phyloP scores from a whole-genome alignment of 2,113 vertebrate species.

The Calidris pygmaea region DNA sequence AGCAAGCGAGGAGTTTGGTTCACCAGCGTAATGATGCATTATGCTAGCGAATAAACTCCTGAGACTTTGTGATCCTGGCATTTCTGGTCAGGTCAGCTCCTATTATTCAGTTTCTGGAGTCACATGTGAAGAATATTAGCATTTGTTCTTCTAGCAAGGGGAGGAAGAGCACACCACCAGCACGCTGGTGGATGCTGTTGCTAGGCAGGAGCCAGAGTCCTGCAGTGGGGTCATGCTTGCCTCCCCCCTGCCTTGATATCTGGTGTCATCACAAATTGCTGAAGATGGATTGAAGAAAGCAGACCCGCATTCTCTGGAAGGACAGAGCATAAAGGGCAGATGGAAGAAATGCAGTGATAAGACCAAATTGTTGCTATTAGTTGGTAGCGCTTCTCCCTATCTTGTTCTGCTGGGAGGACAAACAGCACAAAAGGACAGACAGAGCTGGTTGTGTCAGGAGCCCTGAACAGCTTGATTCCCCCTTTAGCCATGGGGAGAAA shows the following conservation, averaged over 20 bases:
- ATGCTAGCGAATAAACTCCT: slow-evolving; percentile 45
- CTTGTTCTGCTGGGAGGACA: slow-evolving; percentile 46
- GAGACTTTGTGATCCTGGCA: slow-evolving; percentile 33
- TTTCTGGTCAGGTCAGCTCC: slow-evolving; percentile 33
- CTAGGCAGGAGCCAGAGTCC: slow-evolving; percentile 46
- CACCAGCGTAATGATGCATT: slow-evolving; percentile 68
- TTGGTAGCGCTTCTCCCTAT: background rate
- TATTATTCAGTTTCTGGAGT: slow-evolving; percentile 51
- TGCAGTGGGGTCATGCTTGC: background rate
- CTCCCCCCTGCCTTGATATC: background rate
- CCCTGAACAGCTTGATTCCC: slow-evolving; percentile 36
- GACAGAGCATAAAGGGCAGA: background rate
- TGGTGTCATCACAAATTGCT: slow-evolving; percentile 35
- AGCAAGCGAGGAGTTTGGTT: slow-evolving; percentile 57
- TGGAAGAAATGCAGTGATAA: background rate
- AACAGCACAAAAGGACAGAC: slow-evolving; percentile 52
- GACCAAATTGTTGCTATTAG: background rate
- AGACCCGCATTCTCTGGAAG: background rate
- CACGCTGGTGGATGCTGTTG: background rate
- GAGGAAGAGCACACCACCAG: slow-evolving; percentile 8
- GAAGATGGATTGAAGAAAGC: background rate
- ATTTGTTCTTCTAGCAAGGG: background rate
- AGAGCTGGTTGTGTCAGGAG: slow-evolving; percentile 7
- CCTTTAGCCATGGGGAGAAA: slow-evolving; percentile 10
- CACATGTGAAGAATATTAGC: slow-evolving; percentile 12